Conservation (phyloP, 92 coral and sea anemone genomes). For the Plumapathes pennacea region DNA sequence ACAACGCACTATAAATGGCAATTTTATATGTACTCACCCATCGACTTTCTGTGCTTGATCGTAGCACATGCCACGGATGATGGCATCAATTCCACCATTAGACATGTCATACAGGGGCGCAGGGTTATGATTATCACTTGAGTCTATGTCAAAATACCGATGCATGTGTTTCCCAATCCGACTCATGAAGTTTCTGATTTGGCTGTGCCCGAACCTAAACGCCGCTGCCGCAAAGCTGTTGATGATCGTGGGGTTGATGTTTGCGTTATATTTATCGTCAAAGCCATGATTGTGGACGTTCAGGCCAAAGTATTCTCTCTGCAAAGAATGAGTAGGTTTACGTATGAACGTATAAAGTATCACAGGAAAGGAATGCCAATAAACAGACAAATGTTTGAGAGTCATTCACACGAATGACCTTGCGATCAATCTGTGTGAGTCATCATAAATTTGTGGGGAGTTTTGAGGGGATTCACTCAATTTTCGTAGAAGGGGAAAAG, state of each 20-base stretch:
- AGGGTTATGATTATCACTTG: slow-evolving; percentile 11
- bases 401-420: no score
- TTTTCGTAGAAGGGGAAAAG: no score
- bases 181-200: slow-evolving; percentile 23
- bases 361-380: no score
- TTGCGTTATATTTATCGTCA: slow-evolving; percentile 19
- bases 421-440: no score
- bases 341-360: no score
- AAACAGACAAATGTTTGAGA: no score
- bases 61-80: slow-evolving; percentile 8
- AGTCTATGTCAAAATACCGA: slow-evolving; percentile 1
- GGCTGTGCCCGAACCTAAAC: slow-evolving; percentile 50
- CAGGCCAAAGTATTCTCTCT: slow-evolving; percentile 14
- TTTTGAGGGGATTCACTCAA: no score
- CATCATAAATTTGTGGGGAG: no score
- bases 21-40: slow-evolving; percentile 25
- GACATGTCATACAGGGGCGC: slow-evolving; percentile 7
- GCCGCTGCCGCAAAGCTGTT: slow-evolving; percentile 58
- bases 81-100: slow-evolving; percentile 17
- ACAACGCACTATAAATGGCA: no score
- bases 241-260: slow-evolving; percentile 22
- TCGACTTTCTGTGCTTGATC: slow-evolving; percentile 7
- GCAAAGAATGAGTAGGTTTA: background rate
- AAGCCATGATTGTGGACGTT: slow-evolving; percentile 1
- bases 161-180: slow-evolving; percentile 15